Base-by-base conservation (phyloP, 2,888 invertebrate species). In the Colletes collaris region DNA sequence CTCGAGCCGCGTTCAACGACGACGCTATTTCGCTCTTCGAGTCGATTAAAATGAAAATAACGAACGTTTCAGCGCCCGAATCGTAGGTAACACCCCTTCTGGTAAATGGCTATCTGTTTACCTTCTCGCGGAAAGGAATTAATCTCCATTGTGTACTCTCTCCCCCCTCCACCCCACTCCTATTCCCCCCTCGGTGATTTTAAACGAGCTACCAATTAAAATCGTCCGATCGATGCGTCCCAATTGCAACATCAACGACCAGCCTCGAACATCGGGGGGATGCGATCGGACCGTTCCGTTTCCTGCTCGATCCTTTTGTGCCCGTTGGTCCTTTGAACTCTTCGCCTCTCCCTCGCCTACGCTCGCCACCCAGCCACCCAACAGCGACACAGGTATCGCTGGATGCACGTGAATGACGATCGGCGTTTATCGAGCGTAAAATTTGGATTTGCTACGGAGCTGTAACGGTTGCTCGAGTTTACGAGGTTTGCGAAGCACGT, bases 381-480 rank as follows among this genome's bases (percentile, higher is more conserved):
- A 8, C 44, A 46, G n/a, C 37, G 64, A 52, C 64, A 58, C 63
- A 72, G 73, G 65, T 76, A 66, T 74, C 71, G 64, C 27, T 58
- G 65, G 64, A 68, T 63, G 46, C 67, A 50, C 77, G 77, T 46
- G 81, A 72, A 67, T 53, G 64, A 58, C 71, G 79, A 83, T 76
- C 74, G 58, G 35, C 76, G 76, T 76, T 84, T 82, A 82, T 86
- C 75, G 82, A 83, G 77, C 82, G 85, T 86, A 67, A 84, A 84
- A 85, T 86, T 84, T 77, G 66, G 69, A 75, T 76, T 78, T 62
- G 49, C 64, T 55, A 40, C 19, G 63, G 13, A 44, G 56, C 49
- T 49, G 68, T 65, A 78, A 75, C 63, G 63, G 69, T 66, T 71
- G 50, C 66, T 27, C 59, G 67, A 75, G 65, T 84, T 84, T 75